These are phyloP conservation scores for Philaethria dido DNA, from an alignment of 2,888 invertebrate species.

Conservation along the genomic window DNA sequence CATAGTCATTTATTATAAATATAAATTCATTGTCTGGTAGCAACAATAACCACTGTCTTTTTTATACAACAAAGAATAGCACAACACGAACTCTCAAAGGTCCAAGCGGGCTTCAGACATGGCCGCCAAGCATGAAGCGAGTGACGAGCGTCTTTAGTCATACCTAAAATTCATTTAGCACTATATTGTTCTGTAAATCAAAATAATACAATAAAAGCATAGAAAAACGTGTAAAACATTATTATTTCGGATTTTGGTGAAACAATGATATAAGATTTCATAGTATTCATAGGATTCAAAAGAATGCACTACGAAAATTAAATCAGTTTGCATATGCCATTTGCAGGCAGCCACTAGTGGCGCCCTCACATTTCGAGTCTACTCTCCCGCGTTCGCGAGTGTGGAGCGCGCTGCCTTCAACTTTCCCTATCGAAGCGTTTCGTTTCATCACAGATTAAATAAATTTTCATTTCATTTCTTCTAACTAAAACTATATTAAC, in stretches of 20 bases:
- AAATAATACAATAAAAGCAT: slow-evolving; percentile 74
- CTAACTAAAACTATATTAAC: no score
- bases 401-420: slow-evolving; percentile 25
- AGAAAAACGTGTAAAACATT: slow-evolving; percentile 64
- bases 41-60: slow-evolving; percentile 73
- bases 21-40: slow-evolving; percentile 68
- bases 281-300: slow-evolving; percentile 57
- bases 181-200: slow-evolving; percentile 66
- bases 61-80: slow-evolving; percentile 78
- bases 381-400: slow-evolving; percentile 30
- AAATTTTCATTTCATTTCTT: not conserved
- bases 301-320: slow-evolving; percentile 48
- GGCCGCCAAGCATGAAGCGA: slow-evolving; percentile 77
- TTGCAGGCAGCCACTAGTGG: slow-evolving; percentile 40
- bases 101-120: slow-evolving; percentile 82
- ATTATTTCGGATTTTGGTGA: slow-evolving; percentile 68
- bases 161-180: slow-evolving; percentile 66
- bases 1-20: slow-evolving; percentile 65
- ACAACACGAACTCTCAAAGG: slow-evolving; percentile 81
- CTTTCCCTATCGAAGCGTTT: slow-evolving; percentile 16
- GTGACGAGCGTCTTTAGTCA: slow-evolving; percentile 73
- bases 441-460: slow-evolving; percentile 16
- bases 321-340: slow-evolving; percentile 45
- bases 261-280: slow-evolving; percentile 70
- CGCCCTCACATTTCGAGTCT: slow-evolving; percentile 41